phyloP scores from a whole-genome alignment of 2,888 invertebrate genomes.

The Didymodactylos carnosus region DNA sequence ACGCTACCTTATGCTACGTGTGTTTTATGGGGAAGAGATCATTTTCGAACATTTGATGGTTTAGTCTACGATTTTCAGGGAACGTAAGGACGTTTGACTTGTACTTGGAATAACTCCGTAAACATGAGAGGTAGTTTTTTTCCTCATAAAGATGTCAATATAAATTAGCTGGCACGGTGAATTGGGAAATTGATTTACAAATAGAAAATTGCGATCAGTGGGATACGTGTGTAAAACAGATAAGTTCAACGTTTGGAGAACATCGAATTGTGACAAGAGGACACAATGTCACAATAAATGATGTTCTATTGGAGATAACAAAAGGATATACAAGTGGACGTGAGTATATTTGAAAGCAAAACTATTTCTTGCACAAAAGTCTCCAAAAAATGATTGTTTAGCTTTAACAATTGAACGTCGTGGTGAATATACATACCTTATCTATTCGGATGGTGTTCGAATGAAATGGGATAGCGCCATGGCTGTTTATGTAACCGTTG shows the following conservation, averaged over 20 bases:
- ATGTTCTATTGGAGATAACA: background rate
- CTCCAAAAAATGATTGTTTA: background rate
- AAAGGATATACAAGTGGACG: slow-evolving; percentile 5
- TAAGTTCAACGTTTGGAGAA: background rate
- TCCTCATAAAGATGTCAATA: slow-evolving; percentile 4
- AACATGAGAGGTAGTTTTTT: background rate
- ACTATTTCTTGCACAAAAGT: too few species aligned
- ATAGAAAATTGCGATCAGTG: background rate
- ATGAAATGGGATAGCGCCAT: slow-evolving; percentile 6
- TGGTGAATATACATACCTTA: slow-evolving; percentile 1
- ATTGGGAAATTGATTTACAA: slow-evolving; percentile 8
- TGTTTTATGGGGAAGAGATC: slow-evolving; percentile 6
- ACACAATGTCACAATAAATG: background rate
- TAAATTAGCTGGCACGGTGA: slow-evolving; percentile 5
- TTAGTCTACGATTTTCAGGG: slow-evolving; percentile 2
- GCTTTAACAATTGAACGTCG: slow-evolving; percentile 8
- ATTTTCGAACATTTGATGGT: slow-evolving; percentile 13
- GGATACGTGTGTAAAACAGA: slow-evolving; percentile 3
- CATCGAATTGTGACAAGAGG: background rate
- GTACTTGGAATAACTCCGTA: background rate
- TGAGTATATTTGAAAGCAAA: too few species aligned
- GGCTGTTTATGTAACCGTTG: slow-evolving; percentile 6
- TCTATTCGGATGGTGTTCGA: slow-evolving; percentile 13
- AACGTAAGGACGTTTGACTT: slow-evolving; percentile 1
- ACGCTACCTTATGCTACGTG: slow-evolving; percentile 7